Percentiles rank a stretch among this genome's conserved stretches.
Evolutionary conservation across 2,797 vertebrate genomes (phyloP).

Genomic region (Chaetodon trifasciatus): DNA sequence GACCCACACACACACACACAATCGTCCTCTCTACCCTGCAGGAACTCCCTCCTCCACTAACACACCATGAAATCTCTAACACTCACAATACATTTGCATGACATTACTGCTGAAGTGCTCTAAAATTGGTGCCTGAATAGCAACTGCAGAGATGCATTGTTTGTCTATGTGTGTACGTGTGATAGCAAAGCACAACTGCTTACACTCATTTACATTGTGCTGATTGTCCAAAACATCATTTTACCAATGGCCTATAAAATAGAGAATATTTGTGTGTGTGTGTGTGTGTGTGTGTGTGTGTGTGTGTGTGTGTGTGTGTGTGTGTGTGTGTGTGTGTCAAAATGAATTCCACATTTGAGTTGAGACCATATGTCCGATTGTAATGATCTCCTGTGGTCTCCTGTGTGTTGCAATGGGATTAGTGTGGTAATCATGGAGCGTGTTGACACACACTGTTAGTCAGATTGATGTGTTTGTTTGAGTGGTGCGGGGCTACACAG

Average conservation of each 20-base stretch:
- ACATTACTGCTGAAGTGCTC: slow-evolving; percentile 65
- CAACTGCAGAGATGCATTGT: slow-evolving; percentile 44
- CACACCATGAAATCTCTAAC: slow-evolving; percentile 73
- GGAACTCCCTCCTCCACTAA: slow-evolving; percentile 52
- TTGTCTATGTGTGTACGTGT: slow-evolving; percentile 8
- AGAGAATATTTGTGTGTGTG: not conserved
- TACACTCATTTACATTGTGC: slow-evolving; percentile 18
- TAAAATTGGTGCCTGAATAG: slow-evolving; percentile 61
- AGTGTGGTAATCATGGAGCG: slow-evolving; percentile 65
- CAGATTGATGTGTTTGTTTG: slow-evolving; percentile 80
- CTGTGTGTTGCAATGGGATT: slow-evolving; percentile 62
- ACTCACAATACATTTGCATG: slow-evolving; percentile 72
- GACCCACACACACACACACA: not conserved
- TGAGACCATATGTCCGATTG: slow-evolving; percentile 25
- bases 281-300: not conserved
- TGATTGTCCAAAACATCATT: slow-evolving; percentile 36
- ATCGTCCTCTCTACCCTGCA: slow-evolving; percentile 37
- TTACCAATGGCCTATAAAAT: slow-evolving; percentile 31
- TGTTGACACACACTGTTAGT: slow-evolving; percentile 73
- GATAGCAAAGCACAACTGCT: slow-evolving; percentile 30
- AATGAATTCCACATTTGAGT: slow-evolving; percentile 15
- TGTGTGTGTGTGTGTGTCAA: not conserved
- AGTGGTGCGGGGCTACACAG: slow-evolving; percentile 53
- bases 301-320: no score
- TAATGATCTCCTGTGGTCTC: slow-evolving; percentile 59